Percentiles rank a stretch among this genome's conserved stretches.
Conservation (phyloP, 1,140 invertebrate genomes). For the Microplitis mediator region DNA sequence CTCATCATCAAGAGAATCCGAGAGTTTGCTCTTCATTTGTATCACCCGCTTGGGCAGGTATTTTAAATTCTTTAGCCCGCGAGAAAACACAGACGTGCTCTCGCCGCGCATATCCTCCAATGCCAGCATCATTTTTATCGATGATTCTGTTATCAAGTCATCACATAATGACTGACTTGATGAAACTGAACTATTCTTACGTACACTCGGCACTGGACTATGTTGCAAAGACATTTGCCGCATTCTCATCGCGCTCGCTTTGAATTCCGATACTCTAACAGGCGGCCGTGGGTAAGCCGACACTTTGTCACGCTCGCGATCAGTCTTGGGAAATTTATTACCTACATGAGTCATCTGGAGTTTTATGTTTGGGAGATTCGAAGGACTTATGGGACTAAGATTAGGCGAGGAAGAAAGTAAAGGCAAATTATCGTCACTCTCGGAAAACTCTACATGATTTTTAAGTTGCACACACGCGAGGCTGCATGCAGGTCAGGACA, state of each 20-base stretch:
- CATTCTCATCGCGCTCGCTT: conserved; percentile 4
- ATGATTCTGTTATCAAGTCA: conserved; percentile 50
- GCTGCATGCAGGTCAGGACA: conserved; percentile 46
- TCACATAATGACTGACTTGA: conserved; percentile 46
- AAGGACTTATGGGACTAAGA: conserved; percentile 20
- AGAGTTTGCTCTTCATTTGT: conserved; percentile 55
- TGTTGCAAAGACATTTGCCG: conserved; percentile 29
- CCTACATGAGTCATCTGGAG: conserved; percentile 35
- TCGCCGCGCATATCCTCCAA: conserved; percentile 66
- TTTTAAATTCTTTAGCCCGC: conserved; percentile 64
- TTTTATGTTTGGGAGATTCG: conserved; percentile 17
- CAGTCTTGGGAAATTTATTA: conserved; percentile 39
- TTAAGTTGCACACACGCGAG: conserved; percentile 48
- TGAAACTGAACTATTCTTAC: conserved; percentile 22
- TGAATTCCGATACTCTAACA: conserved; percentile 35
- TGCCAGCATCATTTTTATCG: conserved; percentile 58
- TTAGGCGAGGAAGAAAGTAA: conserved; percentile 36
- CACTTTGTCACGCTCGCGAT: conserved; percentile 5
- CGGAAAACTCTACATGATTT: conserved; percentile 41
- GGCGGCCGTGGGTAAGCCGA: conserved; percentile 29
- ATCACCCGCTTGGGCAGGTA: conserved; percentile 61
- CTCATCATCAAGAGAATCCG: conserved; percentile 54
- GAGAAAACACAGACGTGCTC: conserved; percentile 55
- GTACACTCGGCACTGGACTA: conserved; percentile 5
- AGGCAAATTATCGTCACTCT: conserved; percentile 46